These are phyloP conservation scores for Colletes gigas DNA, from an alignment of 1,140 invertebrate species.

Conservation along the genomic window DNA sequence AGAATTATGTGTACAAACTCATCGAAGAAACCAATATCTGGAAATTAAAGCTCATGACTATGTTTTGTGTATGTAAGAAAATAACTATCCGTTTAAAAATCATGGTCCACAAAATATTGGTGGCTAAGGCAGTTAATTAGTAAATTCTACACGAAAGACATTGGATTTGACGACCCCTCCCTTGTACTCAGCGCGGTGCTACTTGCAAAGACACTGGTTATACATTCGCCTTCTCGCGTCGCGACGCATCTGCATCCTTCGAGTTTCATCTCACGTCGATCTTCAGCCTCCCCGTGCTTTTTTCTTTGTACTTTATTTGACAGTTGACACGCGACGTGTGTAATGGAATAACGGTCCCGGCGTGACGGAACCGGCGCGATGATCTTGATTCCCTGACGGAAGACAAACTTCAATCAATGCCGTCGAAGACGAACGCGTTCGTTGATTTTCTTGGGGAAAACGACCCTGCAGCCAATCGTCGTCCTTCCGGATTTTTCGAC, in stretches of 20 bases:
- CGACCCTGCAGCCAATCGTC: background rate
- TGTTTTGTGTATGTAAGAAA: no score
- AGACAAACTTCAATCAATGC: slow-evolving; percentile 67
- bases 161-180: background rate
- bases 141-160: no score
- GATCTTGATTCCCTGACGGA: slow-evolving; percentile 59
- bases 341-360: slow-evolving; percentile 63
- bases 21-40: no score
- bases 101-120: no score
- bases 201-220: slow-evolving; percentile 12
- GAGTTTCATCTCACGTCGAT: slow-evolving; percentile 10
- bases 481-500: background rate
- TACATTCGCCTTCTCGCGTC: slow-evolving; percentile 8
- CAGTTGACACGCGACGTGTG: slow-evolving; percentile 61
- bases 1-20: no score
- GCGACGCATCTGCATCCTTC: slow-evolving; percentile 16
- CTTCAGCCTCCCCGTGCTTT: slow-evolving; percentile 30
- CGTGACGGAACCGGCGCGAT: slow-evolving; percentile 55
- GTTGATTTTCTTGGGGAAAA: slow-evolving; percentile 41
- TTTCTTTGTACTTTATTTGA: slow-evolving; percentile 62
- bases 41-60: no score
- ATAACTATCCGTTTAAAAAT: no score
- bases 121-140: no score
- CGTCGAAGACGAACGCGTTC: slow-evolving; percentile 56
- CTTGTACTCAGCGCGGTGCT: background rate